Base-by-base conservation (phyloP, 2,113 vertebrate species). In the Channa argus region DNA sequence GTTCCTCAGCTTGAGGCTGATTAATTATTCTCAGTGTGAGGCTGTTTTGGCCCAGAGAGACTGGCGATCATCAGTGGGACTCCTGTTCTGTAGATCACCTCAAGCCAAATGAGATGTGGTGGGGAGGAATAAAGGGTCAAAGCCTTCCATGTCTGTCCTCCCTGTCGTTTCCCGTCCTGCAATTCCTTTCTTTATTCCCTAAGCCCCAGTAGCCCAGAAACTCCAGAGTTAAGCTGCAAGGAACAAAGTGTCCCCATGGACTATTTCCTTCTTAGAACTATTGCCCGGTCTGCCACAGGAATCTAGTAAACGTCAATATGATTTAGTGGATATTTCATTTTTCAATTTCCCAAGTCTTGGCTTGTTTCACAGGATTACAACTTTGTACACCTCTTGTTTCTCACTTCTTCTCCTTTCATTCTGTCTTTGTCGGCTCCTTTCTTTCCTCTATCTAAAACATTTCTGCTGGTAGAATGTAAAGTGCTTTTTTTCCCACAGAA, bases 11-110 rank as follows among this genome's bases (percentile, higher is more conserved):
- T 79, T 44, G 73, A 86, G 77, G 78, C 85, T 88, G 84, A 92
- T 91, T 91, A 87, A 92, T 92, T 92, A 92, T 92, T 89, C 79
- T 79, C 82, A 43, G 74, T 83, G 84, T 83, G 88, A 86, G 66
- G 79, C 86, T 81, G 78, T 86, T 91, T 84, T 74, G 81, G 77
- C 85, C 80, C 70, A 45, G 77, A 77, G 77, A 79, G 77, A 88
- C 85, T 86, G 81, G 78, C 80, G 83, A 87, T 87, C 81, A 76
- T 86, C 83, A 69, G 83, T 64, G 68, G 79, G 61, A 46, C 74
- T 76, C 53, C 72, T 84, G 76, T 80, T 86, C 81, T 80, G 56
- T 54, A 67, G 60, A 87, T 82, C 80, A 82, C 83, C 80, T 78
- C 70, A 36, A 83, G 79, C 82, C 78, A 82, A 86, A 90, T 88